Evolutionary conservation across 2,888 invertebrate species (phyloP).

Genomic region (Laothoe populi): DNA sequence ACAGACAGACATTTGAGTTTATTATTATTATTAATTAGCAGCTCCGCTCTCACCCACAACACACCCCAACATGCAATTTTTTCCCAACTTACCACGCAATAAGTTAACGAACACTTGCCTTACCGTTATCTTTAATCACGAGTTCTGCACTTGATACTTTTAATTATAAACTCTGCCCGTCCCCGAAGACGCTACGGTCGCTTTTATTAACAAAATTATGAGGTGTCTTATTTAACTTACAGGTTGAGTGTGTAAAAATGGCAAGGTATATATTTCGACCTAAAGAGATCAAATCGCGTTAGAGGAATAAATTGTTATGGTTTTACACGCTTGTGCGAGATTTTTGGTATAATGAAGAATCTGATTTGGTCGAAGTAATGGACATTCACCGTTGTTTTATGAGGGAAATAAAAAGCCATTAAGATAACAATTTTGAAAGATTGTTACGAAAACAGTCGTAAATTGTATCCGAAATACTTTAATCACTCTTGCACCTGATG

Average conservation of each 20-base stretch:
- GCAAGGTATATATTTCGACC: slow-evolving; percentile 8
- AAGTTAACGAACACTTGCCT: slow-evolving; percentile 45
- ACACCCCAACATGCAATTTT: slow-evolving; percentile 27
- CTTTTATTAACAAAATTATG: slow-evolving; percentile 27
- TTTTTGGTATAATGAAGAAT: neutral
- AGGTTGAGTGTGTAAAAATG: slow-evolving; percentile 12
- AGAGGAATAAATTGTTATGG: slow-evolving; percentile 20
- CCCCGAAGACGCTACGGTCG: slow-evolving; percentile 15
- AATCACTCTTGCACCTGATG: too few relatives aligned
- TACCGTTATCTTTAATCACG: slow-evolving; percentile 53
- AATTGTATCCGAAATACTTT: too few relatives aligned
- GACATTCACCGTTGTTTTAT: neutral
- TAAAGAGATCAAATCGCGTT: slow-evolving; percentile 13
- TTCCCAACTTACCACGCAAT: slow-evolving; percentile 44
- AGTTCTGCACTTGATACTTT: slow-evolving; percentile 43
- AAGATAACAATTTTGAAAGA: slow-evolving; percentile 2
- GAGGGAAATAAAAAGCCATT: neutral
- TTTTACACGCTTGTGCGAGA: slow-evolving; percentile 3
- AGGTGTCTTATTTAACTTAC: slow-evolving; percentile 12
- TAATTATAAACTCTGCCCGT: slow-evolving; percentile 27
- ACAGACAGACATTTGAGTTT: too few relatives aligned
- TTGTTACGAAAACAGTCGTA: neutral
- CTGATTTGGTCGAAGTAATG: slow-evolving; percentile 1
- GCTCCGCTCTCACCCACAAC: slow-evolving; percentile 27
- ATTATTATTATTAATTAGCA: slow-evolving; percentile 25